Evolutionary conservation across 2,797 vertebrate species (phyloP), one percentile per base, ranked within the genome.

Genomic region (Typhlichthys eigenmanni): DNA sequence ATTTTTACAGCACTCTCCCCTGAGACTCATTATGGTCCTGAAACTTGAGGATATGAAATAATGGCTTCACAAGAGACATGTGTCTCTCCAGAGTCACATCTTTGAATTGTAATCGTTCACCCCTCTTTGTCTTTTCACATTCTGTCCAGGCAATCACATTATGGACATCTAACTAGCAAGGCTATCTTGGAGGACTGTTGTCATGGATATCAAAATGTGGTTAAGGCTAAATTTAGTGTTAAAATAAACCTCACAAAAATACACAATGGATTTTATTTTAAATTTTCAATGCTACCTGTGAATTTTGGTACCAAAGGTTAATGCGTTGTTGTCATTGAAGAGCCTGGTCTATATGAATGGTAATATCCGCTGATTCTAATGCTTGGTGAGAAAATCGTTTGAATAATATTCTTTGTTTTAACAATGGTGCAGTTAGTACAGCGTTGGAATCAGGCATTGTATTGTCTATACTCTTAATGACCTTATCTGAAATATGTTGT

Each of bases 391-490:
- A n/a, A 50, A n/a, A 50, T 2, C 6, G 5, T 50, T 50, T 50
- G 14, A 50, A 50, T 13, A 8, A 16, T 52, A 5, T 38, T 38
- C 6, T 38, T 38, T 38, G 5, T 38, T 38, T 38, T 38, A 38
- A 79, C 76, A 84, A 71, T 75, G 69, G 49, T 58, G 71, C 48
- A 61, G 66, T 76, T 60, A 47, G 61, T 62, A 45, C 58, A 59
- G 72, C 53, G 47, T 53, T 50, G 69, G 58, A 76, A 75, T 62
- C 61, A 60, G 43, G 47, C 69, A 75, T 64, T 57, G 60, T 84
- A 76, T 79, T 78, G 64, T 83, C 85, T 87, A 79, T 89, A 84
- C 86, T 87, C 88, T 72, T 87, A 84, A 85, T 90, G 78, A 87
- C 83, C 85, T 85, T 82, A 86, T 81, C 83, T 85, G 84, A 78